Base-by-base conservation (phyloP, 1,140 invertebrate genomes). In the Bombus vancouverensis region DNA sequence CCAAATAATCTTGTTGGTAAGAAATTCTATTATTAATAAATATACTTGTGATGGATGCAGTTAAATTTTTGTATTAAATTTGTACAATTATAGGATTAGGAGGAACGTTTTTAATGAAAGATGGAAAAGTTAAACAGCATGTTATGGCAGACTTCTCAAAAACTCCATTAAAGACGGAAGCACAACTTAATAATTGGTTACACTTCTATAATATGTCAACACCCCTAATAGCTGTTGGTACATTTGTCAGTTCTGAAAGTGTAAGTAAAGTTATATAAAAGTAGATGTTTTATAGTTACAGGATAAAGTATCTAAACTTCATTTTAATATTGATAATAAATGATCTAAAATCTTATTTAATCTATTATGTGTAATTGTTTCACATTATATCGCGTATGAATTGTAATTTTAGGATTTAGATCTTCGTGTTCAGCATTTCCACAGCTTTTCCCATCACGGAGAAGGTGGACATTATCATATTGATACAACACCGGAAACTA, bases 401-500 rank as follows among this genome's bases (percentile, higher is more conserved):
- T 77, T 78, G 53, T 72, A 75, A 39, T 85, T 77, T 88, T 71
- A 98, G 97, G 97, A 97, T 76, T 94, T 99, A 87, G 98, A 99
- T 95, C 96, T 99, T 42, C 96, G 98, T 90, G 96, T 99, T 53
- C 98, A 99, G 94, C 98, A 99, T 95, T 99, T 99, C 93, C 99
- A 99, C 94, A 98, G 98, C 84, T 99, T 98, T 94, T 98, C 98
- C 92, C 95, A 97, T 91, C 97, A 98, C 93, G 97, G 97, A 47
- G 97, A 98, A 95, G 99, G 98, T 85, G 99, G 99, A 10, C 99
- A 99, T 96, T 99, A 99, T 95, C 98, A 99, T 94, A 97, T 97
- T 93, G 99, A 99, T 95, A 98, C 97, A 12, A 98, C 98, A 37
- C 98, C 99, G 0, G 96, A 97, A 28, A 96, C 94, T 44, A 98